A percentile compares a stretch with the other conserved stretches of the same genome.
Evolutionary conservation across 30 jellyfish, hydroid and myxozoan genomes (phyloP).

Genomic region (Mastigias papua): DNA sequence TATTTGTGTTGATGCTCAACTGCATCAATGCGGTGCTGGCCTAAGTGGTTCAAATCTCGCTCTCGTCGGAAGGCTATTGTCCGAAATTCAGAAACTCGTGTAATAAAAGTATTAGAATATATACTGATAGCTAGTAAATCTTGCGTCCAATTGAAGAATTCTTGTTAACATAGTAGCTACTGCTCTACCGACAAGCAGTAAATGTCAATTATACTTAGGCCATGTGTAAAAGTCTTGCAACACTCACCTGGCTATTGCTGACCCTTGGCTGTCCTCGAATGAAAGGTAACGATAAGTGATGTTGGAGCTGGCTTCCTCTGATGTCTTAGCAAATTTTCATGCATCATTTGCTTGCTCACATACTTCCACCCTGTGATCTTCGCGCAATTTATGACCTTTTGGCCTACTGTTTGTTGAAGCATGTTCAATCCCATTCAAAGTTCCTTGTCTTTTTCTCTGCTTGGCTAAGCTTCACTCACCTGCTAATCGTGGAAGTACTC

Average conservation of each 20-base stretch:
- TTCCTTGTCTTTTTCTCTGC: slow-evolving; percentile 11
- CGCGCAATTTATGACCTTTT: slow-evolving; percentile 42
- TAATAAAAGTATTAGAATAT: too few relatives aligned
- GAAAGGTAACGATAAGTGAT: slow-evolving; percentile 43
- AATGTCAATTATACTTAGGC: neutral
- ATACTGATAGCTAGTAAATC: neutral
- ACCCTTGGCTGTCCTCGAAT: slow-evolving; percentile 61
- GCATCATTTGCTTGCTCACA: slow-evolving; percentile 59
- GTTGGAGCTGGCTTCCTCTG: slow-evolving; percentile 14
- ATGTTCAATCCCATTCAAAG: neutral
- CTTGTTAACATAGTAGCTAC: neutral
- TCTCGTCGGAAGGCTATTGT: too few relatives aligned
- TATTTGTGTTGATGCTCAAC: too few relatives aligned
- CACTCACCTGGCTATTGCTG: slow-evolving; percentile 38
- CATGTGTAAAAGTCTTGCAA: neutral
- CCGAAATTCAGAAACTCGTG: neutral
- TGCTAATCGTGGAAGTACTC: neutral
- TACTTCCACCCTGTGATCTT: slow-evolving; percentile 60
- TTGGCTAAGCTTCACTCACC: neutral
- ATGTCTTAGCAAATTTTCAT: slow-evolving; percentile 50
- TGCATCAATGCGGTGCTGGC: too few relatives aligned
- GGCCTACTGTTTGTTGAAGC: slow-evolving; percentile 4
- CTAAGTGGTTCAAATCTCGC: too few relatives aligned
- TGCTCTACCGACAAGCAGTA: neutral
- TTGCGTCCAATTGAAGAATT: neutral